A percentile compares a stretch with the other conserved stretches of the same genome.
These are phyloP conservation scores for Myotis davidii DNA, from an alignment of 2,113 vertebrate species.

Conservation along the genomic window DNA sequence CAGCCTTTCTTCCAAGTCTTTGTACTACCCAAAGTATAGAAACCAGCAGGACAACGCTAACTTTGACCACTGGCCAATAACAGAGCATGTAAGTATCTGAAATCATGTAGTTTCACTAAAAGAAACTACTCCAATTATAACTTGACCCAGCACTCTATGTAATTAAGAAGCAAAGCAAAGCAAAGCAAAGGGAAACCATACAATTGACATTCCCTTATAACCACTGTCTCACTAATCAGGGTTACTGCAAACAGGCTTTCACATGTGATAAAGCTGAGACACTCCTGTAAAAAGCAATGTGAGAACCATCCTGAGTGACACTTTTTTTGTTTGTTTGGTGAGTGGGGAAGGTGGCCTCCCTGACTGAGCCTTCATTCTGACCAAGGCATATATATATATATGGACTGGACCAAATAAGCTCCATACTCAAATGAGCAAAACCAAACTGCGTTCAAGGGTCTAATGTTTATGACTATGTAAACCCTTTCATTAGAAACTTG, in stretches of 20 bases:
- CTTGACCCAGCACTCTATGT: neutral
- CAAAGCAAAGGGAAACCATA: neutral
- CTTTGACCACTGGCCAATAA: neutral
- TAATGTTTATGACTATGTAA: slow-evolving; percentile 16
- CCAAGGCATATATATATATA: neutral
- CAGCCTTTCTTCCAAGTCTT: neutral
- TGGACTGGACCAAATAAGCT: neutral
- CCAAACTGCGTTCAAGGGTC: neutral
- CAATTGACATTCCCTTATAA: slow-evolving; percentile 31
- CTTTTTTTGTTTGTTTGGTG: neutral
- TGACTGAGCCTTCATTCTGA: neutral
- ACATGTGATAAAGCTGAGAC: slow-evolving; percentile 17
- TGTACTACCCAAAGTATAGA: neutral
- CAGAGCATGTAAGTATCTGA: slow-evolving; percentile 37
- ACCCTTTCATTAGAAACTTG: slow-evolving; percentile 16
- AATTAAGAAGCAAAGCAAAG: slow-evolving; percentile 46
- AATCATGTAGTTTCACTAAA: slow-evolving; percentile 48
- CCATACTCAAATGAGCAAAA: neutral
- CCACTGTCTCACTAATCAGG: slow-evolving; percentile 3
- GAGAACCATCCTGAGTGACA: neutral
- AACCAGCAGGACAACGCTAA: neutral
- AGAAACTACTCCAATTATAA: slow-evolving; percentile 21
- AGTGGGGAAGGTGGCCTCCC: neutral
- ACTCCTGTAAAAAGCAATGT: neutral
- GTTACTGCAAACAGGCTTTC: slow-evolving; percentile 20